Evolutionary conservation across 2,113 vertebrate genomes (phyloP), one percentile per base, ranked within the genome.

Genomic region (Bos indicus): DNA sequence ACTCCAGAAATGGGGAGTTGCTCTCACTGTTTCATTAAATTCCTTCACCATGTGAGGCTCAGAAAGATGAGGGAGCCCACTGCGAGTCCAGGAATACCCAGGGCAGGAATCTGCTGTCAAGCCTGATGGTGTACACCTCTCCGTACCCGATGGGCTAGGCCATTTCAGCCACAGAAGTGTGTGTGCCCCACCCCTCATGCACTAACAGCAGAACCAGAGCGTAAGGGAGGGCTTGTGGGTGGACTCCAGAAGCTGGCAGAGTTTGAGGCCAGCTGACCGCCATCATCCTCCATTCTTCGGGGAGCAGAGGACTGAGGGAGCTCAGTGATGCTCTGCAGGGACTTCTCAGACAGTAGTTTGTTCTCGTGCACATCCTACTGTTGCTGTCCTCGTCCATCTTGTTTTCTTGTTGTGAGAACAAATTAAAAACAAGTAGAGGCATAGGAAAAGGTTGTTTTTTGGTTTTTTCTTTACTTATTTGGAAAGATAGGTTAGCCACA

Each of bases 141-240:
- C 6, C 0, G 0, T 33, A 15, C 21, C 57, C 0, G 0, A 51
- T 25, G 14, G n/a, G 36, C 15, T 9, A 33, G 48, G 56, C 64
- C 46, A 2, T 74, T 77, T n/a, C 15, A 81, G 33, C 85, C 51
- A 2, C 56, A 7, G 23, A n/a, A n/a, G 67, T 17, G 26, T 40
- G 16, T 52, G 52, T 48, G 77, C 40, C 26, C 86, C 52, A 21
- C 19, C 30, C 67, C 21, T 74, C 2, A 1, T 82, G 64, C 62
- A 60, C 2, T 30, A 33, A 11, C 2, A 51, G 46, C 74, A 78
- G 43, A 78, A 10, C 28, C 16, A 17, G 16, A 36, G 25, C 30
- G 86, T 30, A 57, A 78, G 7, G 57, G 40, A 40, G 33, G 36
- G 48, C 51, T 46, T 19, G 60, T 8, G 26, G 81, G 0, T 16